These are phyloP conservation scores for Cyprinella venusta DNA, from an alignment of 2,797 vertebrate genomes.

Conservation along the genomic window DNA sequence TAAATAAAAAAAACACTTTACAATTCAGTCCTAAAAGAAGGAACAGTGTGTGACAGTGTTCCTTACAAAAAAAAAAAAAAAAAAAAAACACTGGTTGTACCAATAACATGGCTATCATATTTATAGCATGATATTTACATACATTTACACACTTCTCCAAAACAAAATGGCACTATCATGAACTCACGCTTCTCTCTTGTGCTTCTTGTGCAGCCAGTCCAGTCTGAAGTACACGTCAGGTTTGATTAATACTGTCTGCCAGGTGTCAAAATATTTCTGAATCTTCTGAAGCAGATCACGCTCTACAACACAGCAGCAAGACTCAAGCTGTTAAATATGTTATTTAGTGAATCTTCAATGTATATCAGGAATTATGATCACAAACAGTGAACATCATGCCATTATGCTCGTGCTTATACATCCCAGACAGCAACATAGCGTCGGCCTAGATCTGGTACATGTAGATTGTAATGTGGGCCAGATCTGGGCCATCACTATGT, in stretches of 20 bases:
- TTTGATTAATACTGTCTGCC: constrained; percentile 94
- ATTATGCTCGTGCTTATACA: background rate
- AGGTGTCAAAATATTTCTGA: constrained; percentile 91
- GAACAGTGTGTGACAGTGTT: background rate
- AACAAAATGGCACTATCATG: background rate
- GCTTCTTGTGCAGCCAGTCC: constrained; percentile 86
- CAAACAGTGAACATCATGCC: background rate
- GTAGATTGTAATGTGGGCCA: too few species aligned
- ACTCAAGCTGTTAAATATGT: background rate
- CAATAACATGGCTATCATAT: background rate
- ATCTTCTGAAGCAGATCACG: constrained; percentile 88
- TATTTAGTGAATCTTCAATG: background rate
- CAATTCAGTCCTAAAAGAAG: background rate
- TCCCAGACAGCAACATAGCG: too few species aligned
- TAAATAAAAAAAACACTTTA: background rate
- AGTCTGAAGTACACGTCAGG: constrained; percentile 95
- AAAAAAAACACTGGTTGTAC: background rate
- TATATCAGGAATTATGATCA: background rate
- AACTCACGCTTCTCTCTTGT: constrained; percentile 87
- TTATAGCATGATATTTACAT: background rate
- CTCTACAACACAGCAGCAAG: constrained; percentile 75
- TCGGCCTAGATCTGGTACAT: too few species aligned
- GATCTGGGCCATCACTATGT: too few species aligned
- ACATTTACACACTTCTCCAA: background rate
- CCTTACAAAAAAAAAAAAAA: background rate